Percentiles rank a stretch among this genome's conserved stretches.
phyloP scores from a whole-genome alignment of 2,113 vertebrate genomes.

The Tragelaphus buxtoni region DNA sequence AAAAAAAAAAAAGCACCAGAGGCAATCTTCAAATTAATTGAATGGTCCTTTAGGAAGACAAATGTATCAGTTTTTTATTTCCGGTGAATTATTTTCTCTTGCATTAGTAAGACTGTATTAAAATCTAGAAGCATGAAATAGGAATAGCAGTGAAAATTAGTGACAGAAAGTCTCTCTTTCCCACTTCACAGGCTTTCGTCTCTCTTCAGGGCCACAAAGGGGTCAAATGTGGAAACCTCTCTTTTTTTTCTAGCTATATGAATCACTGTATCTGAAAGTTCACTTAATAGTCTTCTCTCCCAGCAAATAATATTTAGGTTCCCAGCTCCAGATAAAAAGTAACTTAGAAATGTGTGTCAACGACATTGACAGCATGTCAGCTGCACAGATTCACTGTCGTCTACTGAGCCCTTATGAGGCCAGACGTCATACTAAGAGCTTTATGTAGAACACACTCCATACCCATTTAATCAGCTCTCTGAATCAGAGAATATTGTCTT shows the following conservation, averaged over 20 bases:
- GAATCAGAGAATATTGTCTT: neutral
- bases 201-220: neutral
- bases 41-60: neutral
- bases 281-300: neutral
- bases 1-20: neutral
- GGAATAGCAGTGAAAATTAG: neutral
- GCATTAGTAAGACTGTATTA: neutral
- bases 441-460: neutral
- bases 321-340: neutral
- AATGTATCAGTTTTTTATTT: neutral
- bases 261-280: neutral
- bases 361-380: neutral
- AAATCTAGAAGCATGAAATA: neutral
- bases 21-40: neutral
- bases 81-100: constrained; percentile 24
- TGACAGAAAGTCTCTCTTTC: neutral
- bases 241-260: neutral
- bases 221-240: neutral
- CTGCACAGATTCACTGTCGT: neutral
- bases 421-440: neutral
- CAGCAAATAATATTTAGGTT: neutral
- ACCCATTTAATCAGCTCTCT: neutral
- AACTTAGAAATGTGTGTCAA: neutral
- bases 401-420: neutral
- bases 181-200: neutral